Conservation (phyloP, 2,888 invertebrate genomes). For the Drosophila tripunctata region DNA sequence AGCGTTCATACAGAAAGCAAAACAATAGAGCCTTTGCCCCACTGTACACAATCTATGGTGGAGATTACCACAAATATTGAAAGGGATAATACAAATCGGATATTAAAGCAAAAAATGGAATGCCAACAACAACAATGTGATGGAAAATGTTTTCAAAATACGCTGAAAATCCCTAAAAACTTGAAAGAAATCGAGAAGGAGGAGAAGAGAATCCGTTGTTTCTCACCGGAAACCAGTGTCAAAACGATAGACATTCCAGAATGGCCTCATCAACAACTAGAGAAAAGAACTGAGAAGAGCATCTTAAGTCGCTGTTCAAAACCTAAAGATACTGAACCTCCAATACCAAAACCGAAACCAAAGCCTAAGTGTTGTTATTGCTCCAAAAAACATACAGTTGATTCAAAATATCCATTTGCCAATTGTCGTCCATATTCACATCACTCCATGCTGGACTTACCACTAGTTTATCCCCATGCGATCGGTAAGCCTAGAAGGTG, state of each 20-base stretch:
- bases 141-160: background rate
- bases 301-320: too few relatives aligned
- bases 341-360: too few relatives aligned
- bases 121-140: background rate
- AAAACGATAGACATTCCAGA: too few relatives aligned
- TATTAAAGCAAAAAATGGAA: background rate
- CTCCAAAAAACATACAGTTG: background rate
- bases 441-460: background rate
- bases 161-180: too few relatives aligned
- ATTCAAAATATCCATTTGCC: background rate
- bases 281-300: background rate
- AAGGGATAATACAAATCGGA: background rate
- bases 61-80: background rate
- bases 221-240: too few relatives aligned
- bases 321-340: background rate
- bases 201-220: too few relatives aligned
- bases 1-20: too few relatives aligned
- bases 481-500: conserved; percentile 2
- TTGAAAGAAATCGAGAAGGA: too few relatives aligned
- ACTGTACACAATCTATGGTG: background rate
- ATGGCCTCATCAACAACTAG: too few relatives aligned
- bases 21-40: background rate
- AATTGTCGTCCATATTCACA: background rate
- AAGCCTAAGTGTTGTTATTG: too few relatives aligned
- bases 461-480: conserved; percentile 3